Percentiles rank a stretch among this genome's conserved stretches.
These are phyloP conservation scores for Dendroctonus valens DNA, from an alignment of 1,140 invertebrate species.

Conservation along the genomic window DNA sequence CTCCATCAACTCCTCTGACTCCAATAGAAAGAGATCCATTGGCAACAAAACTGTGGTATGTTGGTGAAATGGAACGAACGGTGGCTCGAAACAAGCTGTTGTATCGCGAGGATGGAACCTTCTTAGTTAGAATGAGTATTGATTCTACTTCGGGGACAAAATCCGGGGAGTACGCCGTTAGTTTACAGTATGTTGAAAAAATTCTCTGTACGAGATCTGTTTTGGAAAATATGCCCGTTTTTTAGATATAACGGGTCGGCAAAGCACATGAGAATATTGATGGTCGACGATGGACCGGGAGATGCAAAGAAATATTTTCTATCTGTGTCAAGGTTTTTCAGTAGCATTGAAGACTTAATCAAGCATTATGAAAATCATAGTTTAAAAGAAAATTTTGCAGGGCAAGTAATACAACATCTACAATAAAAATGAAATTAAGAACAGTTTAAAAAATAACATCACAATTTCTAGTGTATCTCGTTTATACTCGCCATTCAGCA, in stretches of 20 bases:
- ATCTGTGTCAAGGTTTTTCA: conserved; percentile 87
- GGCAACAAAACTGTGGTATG: conserved; percentile 60
- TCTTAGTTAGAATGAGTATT: conserved; percentile 75
- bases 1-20: too few species aligned
- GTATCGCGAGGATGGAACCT: conserved; percentile 80
- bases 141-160: conserved; percentile 14
- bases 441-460: too few species aligned
- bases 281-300: conserved; percentile 49
- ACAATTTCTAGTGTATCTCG: not conserved
- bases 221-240: not conserved
- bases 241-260: conserved; percentile 76
- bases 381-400: conserved; percentile 88
- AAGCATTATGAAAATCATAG: conserved; percentile 87
- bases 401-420: conserved; percentile 55
- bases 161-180: conserved; percentile 72
- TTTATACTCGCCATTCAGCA: too few species aligned
- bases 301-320: conserved; percentile 68
- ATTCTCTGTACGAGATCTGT: conserved; percentile 9
- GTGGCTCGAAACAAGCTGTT: conserved; percentile 76
- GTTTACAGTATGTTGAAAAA: conserved; percentile 73
- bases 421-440: too few species aligned
- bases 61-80: conserved; percentile 85
- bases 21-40: conserved; percentile 30
- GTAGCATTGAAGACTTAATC: conserved; percentile 83
- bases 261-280: conserved; percentile 90